Evolutionary conservation across 2,113 vertebrate genomes (phyloP), one percentile per base, ranked within the genome.

Genomic region (Mellivora capensis): DNA sequence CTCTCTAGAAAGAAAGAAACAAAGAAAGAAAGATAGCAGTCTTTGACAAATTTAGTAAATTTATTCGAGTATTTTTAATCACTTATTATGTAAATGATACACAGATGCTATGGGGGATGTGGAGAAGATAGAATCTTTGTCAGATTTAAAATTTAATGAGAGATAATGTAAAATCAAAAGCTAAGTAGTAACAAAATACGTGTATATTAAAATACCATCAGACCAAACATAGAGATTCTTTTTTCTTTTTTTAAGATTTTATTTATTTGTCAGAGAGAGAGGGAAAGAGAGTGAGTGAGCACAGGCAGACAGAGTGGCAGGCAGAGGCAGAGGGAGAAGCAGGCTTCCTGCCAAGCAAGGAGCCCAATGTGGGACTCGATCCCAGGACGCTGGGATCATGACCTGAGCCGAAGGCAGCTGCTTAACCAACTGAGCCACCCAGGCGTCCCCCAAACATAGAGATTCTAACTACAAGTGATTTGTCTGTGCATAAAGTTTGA

Each of bases 21-120:
- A 21, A 57, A 57, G 54, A 27, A 61, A 69, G 14, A 61, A 71
- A 21, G 2, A 3, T 37, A 84, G 21, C 23, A 37, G 12, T 85
- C 44, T 96, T 86, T 62, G 25, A 85, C 29, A 80, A 67, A 92
- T 69, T 80, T 83, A 88, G 61, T 91, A 81, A 91, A 89, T 67
- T 15, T 52, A 23, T 74, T 89, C 72, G 85, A 69, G 3, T 23
- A 49, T 93, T 86, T 87, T 59, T 80, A 80, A 80, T 72, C 34
- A 84, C 18, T 37, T 91, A 83, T 14, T 85, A 83, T 14, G 2
- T 47, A 39, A 39, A 39, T 37, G 11, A 74, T 27, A 23, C 20
- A 86, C 31, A 86, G 18, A 62, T 57, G 74, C 37, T 64, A 57
- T 77, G 25, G 20, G 18, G 54, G 59, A 90, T 47, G 25, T 31